A percentile compares a stretch with the other conserved stretches of the same genome.
Evolutionary conservation across 2,888 invertebrate species (phyloP).

Genomic region (Antitype chi): DNA sequence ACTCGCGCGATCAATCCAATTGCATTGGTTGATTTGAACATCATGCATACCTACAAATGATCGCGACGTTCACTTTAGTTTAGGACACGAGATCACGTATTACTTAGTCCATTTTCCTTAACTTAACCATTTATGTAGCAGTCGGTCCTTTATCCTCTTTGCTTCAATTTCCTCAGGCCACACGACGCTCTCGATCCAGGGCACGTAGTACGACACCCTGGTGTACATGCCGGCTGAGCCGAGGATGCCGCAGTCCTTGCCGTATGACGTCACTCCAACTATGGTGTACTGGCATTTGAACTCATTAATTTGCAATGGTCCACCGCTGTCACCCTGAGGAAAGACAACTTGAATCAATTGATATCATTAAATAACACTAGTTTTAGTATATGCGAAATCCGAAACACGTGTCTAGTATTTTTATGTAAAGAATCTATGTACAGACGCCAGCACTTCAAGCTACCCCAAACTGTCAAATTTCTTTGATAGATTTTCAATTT

Average conservation of each 20-base stretch:
- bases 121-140: slow-evolving; percentile 28
- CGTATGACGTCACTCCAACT: slow-evolving; percentile 88
- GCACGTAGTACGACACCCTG: slow-evolving; percentile 87
- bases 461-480: no score
- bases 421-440: no score
- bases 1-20: background rate
- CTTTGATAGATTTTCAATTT: no score
- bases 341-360: background rate
- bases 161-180: slow-evolving; percentile 83
- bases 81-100: background rate
- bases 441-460: no score
- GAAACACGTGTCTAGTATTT: no score
- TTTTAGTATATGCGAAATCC: no score
- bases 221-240: slow-evolving; percentile 90
- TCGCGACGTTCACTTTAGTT: background rate
- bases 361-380: no score
- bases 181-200: slow-evolving; percentile 91
- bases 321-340: slow-evolving; percentile 63
- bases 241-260: slow-evolving; percentile 80
- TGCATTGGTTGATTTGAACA: background rate
- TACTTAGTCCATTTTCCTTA: background rate
- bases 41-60: background rate
- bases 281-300: slow-evolving; percentile 85
- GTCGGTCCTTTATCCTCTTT: slow-evolving; percentile 1
- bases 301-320: slow-evolving; percentile 61